phyloP scores from a whole-genome alignment of 2,888 invertebrate genomes.

The Drosophila demipolita region DNA sequence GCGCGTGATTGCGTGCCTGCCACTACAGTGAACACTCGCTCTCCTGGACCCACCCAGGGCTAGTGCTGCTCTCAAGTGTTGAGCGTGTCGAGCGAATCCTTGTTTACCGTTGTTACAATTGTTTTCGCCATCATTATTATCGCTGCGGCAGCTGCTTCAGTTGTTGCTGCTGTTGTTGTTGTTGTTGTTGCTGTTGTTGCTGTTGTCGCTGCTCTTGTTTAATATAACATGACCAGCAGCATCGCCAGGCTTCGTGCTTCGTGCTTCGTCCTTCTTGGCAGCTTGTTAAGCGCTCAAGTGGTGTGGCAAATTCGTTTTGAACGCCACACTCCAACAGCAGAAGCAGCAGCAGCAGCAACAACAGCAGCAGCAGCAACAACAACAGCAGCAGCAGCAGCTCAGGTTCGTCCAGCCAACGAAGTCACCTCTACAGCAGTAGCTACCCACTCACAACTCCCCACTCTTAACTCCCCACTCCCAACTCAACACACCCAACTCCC shows the following conservation, averaged over 20 bases:
- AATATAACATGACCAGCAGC: slow-evolving; percentile 63
- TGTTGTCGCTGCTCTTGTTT: slow-evolving; percentile 35
- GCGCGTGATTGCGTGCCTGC: slow-evolving; percentile 77
- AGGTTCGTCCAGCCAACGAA: slow-evolving; percentile 53
- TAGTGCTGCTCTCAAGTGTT: slow-evolving; percentile 58
- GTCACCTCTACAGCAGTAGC: slow-evolving; percentile 13
- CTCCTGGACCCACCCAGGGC: slow-evolving; percentile 11
- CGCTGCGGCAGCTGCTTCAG: slow-evolving; percentile 40
- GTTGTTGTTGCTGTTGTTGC: slow-evolving; percentile 15
- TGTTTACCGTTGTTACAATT: slow-evolving; percentile 81
- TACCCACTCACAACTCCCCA: not conserved
- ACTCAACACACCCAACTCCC: slow-evolving; percentile 4
- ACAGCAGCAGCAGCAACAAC: not conserved
- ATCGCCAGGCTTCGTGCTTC: slow-evolving; percentile 37
- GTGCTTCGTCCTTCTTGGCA: slow-evolving; percentile 51
- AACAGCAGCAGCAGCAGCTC: not conserved
- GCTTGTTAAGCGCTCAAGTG: slow-evolving; percentile 80
- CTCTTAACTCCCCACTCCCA: not conserved
- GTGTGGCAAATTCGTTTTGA: slow-evolving; percentile 82
- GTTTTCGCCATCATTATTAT: slow-evolving; percentile 78
- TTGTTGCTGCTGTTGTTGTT: not conserved
- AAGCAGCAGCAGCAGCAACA: not conserved
- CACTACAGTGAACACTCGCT: slow-evolving; percentile 38
- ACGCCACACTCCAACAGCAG: slow-evolving; percentile 60
- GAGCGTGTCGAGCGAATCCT: slow-evolving; percentile 79